These are phyloP conservation scores for Phyllotis vaccarum DNA, from an alignment of 2,797 vertebrate species.

Conservation along the genomic window DNA sequence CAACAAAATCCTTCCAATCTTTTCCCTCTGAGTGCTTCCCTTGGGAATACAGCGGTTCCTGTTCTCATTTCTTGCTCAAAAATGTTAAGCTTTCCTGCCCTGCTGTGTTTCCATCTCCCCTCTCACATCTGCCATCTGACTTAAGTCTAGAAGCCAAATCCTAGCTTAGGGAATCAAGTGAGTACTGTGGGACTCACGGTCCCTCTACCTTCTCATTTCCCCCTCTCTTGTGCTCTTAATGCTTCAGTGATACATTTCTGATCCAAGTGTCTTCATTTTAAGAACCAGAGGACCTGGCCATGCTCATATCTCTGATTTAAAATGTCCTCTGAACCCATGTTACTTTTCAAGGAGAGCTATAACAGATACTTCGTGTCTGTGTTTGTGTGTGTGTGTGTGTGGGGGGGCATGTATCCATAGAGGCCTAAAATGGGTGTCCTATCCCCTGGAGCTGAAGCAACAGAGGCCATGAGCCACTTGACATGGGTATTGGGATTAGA, in stretches of 20 bases:
- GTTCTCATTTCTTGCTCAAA: not conserved
- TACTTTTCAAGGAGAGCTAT: not conserved
- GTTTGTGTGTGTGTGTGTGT: not conserved
- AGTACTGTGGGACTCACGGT: not conserved
- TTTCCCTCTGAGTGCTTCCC: not conserved
- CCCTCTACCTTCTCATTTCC: not conserved
- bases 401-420: not conserved
- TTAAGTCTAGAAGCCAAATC: constrained; percentile 20
- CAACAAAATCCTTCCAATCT: not conserved
- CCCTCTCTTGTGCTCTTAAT: not conserved
- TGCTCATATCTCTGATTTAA: not conserved
- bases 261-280: not conserved
- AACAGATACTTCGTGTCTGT: not conserved
- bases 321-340: not conserved
- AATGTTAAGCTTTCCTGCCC: not conserved
- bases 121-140: not conserved
- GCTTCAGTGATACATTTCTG: not conserved
- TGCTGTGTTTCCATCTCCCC: not conserved
- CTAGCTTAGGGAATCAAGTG: not conserved
- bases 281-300: not conserved
- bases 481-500: not conserved
- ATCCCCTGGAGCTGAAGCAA: not conserved
- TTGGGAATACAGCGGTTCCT: not conserved
- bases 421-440: not conserved
- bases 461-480: not conserved